Percentiles rank a stretch among this genome's conserved stretches.
These are phyloP conservation scores for Ciconia maguari DNA, from an alignment of 2,113 vertebrate species.

Conservation along the genomic window DNA sequence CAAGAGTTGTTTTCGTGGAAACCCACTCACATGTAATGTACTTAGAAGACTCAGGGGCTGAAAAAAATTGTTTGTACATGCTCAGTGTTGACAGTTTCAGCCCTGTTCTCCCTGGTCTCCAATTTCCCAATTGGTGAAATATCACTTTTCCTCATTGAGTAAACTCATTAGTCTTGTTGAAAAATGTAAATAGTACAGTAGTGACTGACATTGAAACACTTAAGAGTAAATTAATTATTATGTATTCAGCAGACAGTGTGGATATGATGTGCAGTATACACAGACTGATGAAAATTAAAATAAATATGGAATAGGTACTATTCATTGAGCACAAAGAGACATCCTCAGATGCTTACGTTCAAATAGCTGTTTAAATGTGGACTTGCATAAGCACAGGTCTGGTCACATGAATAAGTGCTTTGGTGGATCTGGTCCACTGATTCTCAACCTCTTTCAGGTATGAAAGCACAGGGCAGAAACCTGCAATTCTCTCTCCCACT, in stretches of 20 bases:
- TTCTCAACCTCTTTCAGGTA: neutral
- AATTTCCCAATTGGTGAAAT: neutral
- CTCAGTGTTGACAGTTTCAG: neutral
- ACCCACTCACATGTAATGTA: neutral
- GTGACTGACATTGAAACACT: neutral
- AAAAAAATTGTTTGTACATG: neutral
- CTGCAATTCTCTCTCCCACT: neutral
- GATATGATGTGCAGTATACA: neutral
- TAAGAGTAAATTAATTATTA: neutral
- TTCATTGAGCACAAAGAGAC: neutral
- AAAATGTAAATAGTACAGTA: neutral
- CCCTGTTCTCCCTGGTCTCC: neutral
- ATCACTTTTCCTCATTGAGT: neutral
- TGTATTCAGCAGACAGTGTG: neutral
- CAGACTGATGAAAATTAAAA: neutral
- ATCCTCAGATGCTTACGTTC: neutral
- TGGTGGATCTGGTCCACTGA: neutral
- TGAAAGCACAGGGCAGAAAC: neutral
- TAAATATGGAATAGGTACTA: neutral
- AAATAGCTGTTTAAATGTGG: neutral
- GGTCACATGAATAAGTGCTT: neutral
- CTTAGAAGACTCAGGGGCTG: neutral
- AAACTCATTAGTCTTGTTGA: neutral
- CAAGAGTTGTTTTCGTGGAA: neutral
- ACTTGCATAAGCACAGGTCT: neutral